Evolutionary conservation across 2,113 vertebrate genomes (phyloP), one percentile per base, ranked within the genome.

Genomic region (Elephas maximus): DNA sequence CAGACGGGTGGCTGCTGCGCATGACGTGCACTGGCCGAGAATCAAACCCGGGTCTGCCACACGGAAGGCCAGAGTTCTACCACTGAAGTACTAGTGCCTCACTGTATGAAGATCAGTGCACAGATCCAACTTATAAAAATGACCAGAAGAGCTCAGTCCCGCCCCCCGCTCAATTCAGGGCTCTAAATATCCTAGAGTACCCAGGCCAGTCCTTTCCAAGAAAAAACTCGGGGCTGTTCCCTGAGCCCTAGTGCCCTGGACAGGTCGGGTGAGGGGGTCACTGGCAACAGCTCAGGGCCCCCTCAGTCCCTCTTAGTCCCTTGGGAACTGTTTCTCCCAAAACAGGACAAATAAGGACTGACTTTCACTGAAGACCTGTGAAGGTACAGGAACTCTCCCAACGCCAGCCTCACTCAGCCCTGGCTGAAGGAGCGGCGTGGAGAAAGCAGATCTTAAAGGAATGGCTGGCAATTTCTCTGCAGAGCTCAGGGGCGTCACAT

Each of bases 91-190:
- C 23, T 14, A 5, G 45, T 17, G 23, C 21, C 9, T 1, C 2
- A 41, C 89, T 37, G 26, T 33, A 8, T 3, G 10, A 57, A 44
- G 45, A n/a, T 26, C 6, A 2, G 85, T 26, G 23, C 45, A 17
- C 2, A 9, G 7, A 21, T 1, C 62, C 33, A 6, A 14, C 4
- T 9, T 8, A 5, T 5, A 30, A 62, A 41, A 63, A 10, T 10
- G 33, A 45, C 17, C 21, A 9, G 51, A 74, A 44, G 0, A 24
- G 57, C 44, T 12, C 57, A 11, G 79, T 12, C 48, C 37, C 41
- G 7, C 1, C 9, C 23, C 33, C 53, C 9, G 8, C 79, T 15
- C 6, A 5, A 14, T n/a, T n/a, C 8, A 2, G 1, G 14, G 20
- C 88, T 44, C 17, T 2, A 26, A 28, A 21, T 3, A 15, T 1